Percentiles rank a stretch among this genome's conserved stretches.
Conservation (phyloP, 2,888 invertebrate species). For the Nymphalis c-album region DNA sequence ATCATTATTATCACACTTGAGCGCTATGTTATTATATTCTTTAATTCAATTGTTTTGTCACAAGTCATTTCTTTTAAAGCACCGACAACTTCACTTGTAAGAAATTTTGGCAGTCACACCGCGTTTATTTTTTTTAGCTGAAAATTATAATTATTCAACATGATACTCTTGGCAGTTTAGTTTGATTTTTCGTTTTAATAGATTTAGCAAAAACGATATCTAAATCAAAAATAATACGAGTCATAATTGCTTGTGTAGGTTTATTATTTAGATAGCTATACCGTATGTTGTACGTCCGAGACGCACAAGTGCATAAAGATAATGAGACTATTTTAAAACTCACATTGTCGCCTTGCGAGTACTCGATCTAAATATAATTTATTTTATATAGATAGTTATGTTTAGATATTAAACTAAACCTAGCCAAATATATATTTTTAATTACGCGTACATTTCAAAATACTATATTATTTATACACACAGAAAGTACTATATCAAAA, state of each 20-base stretch:
- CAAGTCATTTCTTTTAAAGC: conserved; percentile 17
- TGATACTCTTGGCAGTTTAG: conserved; percentile 32
- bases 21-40: neutral
- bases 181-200: neutral
- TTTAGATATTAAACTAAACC: conserved; percentile 5
- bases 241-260: neutral
- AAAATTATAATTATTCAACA: conserved; percentile 21
- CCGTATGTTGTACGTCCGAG: neutral
- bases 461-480: neutral
- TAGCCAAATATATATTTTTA: neutral
- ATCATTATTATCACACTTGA: neutral
- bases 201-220: neutral
- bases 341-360: conserved; percentile 31
- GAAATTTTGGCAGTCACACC: conserved; percentile 24
- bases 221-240: neutral
- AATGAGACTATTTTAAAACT: conserved; percentile 25
- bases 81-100: conserved; percentile 14
- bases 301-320: conserved; percentile 15
- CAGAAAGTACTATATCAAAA: too few species aligned
- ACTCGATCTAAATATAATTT: conserved; percentile 28
- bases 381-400: conserved; percentile 8
- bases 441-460: neutral
- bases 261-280: neutral
- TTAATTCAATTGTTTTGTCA: neutral
- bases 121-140: conserved; percentile 18